These are phyloP conservation scores for Apteryx mantelli DNA, from an alignment of 2,113 vertebrate species.

Conservation along the genomic window DNA sequence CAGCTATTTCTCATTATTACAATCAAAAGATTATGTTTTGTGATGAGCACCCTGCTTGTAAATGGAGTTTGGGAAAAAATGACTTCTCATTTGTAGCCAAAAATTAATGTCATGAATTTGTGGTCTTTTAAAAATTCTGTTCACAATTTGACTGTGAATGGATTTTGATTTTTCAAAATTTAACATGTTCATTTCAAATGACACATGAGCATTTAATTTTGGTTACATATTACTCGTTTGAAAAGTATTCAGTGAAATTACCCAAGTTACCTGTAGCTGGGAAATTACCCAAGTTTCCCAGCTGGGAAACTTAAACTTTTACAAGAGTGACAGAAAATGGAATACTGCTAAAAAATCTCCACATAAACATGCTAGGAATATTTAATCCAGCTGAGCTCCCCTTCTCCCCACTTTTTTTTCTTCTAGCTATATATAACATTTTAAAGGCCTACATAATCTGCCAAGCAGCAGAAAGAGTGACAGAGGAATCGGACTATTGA, in stretches of 20 bases:
- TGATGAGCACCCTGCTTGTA: not conserved
- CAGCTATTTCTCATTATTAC: conserved; percentile 23
- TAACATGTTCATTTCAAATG: not conserved
- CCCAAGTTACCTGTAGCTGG: not conserved
- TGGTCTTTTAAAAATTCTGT: not conserved
- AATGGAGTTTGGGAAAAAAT: not conserved
- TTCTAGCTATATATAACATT: not conserved
- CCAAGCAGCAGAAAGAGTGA: not conserved
- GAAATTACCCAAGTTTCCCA: not conserved
- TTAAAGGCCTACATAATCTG: not conserved
- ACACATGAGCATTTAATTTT: not conserved
- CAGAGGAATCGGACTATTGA: not conserved
- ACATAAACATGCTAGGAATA: not conserved
- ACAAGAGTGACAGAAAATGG: not conserved
- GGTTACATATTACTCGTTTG: not conserved
- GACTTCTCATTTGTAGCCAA: not conserved
- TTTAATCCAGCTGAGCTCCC: not conserved
- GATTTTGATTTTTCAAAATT: not conserved
- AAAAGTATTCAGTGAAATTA: not conserved
- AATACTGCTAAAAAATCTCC: not conserved
- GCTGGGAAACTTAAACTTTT: not conserved
- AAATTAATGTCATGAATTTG: not conserved
- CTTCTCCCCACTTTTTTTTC: not conserved
- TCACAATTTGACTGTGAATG: not conserved
- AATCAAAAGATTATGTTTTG: conserved; percentile 2